phyloP scores from a whole-genome alignment of 2,113 vertebrate species.

The Zosterops japonicus region DNA sequence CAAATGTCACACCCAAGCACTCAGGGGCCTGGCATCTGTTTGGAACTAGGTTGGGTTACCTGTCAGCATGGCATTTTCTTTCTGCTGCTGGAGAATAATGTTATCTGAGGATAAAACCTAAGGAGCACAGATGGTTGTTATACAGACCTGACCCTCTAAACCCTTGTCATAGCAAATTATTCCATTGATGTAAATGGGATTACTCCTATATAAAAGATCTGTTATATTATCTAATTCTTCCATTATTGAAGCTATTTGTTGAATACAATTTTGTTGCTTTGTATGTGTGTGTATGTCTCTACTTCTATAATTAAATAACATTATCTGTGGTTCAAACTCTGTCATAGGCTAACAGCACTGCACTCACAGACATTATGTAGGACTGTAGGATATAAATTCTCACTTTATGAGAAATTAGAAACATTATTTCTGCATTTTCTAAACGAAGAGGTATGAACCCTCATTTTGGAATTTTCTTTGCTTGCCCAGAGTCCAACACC shows the following conservation, averaged over 20 bases:
- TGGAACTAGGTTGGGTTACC: constrained; percentile 2
- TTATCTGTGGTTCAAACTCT: not conserved
- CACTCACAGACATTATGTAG: not conserved
- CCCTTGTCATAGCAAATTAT: not conserved
- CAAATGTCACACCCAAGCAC: not conserved
- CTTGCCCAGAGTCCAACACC: not conserved
- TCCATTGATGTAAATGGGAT: not conserved
- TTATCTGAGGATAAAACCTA: constrained; percentile 8
- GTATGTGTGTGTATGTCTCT: not conserved
- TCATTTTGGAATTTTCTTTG: not conserved
- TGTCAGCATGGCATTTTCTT: not conserved
- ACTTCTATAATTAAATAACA: not conserved
- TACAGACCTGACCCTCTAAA: not conserved
- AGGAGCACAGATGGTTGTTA: not conserved
- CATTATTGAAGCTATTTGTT: not conserved
- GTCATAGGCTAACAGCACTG: not conserved
- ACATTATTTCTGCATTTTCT: not conserved
- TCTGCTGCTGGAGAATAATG: not conserved
- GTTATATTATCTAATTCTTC: not conserved
- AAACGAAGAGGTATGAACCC: not conserved
- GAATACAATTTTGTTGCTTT: not conserved
- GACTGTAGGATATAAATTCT: not conserved
- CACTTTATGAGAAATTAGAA: not conserved
- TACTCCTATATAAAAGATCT: not conserved
- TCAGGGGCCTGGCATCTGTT: not conserved